A percentile compares a stretch with the other conserved stretches of the same genome.
These are phyloP conservation scores for Coluber constrictor DNA, from an alignment of 2,797 vertebrate species.

Conservation along the genomic window DNA sequence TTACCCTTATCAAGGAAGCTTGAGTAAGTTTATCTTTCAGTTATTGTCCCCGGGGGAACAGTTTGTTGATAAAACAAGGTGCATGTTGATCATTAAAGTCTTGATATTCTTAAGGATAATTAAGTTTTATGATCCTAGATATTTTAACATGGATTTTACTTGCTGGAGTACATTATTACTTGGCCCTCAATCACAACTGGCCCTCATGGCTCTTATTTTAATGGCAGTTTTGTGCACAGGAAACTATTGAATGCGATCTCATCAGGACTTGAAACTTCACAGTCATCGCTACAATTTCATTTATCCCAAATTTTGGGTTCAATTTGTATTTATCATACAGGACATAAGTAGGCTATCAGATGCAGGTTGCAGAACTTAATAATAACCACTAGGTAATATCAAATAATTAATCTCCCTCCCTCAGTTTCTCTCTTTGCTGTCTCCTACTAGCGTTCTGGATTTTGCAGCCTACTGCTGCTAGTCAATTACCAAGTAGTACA, in stretches of 20 bases:
- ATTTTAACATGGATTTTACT: background rate
- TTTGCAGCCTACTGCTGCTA: background rate
- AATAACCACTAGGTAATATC: background rate
- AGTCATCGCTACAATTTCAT: background rate
- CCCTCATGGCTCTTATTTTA: background rate
- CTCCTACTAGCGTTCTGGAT: background rate
- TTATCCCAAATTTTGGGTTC: background rate
- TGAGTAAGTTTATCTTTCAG: background rate
- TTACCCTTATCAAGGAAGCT: background rate
- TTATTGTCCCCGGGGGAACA: background rate
- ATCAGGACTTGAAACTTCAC: background rate
- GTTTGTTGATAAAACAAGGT: background rate
- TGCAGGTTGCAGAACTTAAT: background rate
- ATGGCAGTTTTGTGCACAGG: background rate
- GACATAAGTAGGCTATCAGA: background rate
- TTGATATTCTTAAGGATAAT: background rate
- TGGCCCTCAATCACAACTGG: background rate
- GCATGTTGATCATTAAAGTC: background rate
- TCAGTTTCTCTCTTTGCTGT: background rate
- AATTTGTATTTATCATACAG: background rate
- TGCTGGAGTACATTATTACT: background rate
- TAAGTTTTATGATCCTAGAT: background rate
- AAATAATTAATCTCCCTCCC: background rate
- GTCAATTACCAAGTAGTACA: background rate
- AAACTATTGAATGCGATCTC: background rate